Base-by-base conservation (phyloP, 37 sponge, comb jelly and placozoan genomes). In the Tethya wilhelma region DNA sequence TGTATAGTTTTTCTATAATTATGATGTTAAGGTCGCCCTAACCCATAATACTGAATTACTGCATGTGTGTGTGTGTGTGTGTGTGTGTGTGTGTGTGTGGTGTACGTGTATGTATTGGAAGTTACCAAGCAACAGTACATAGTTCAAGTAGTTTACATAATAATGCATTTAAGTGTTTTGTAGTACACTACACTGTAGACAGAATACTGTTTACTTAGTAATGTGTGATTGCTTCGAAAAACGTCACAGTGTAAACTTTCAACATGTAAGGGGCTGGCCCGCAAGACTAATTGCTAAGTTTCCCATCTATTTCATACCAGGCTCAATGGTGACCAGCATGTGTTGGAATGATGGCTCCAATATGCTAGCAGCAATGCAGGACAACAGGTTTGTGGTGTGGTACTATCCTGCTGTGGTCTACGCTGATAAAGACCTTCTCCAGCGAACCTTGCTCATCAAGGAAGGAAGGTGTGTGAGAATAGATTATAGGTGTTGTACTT, bases 321-420 rank as follows among this genome's bases (percentile, higher is more conserved):
- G 94, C 3, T 80, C 90, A 44, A 97, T 97, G 98, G 95, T 97
- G 70, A 82, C 89, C 28, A 82, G 86, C 6, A 65, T 94, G 55
- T 38, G 68, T 17, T 97, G 98, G 98, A 92, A 94, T 70, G 84
- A 90, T 67, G 43, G 73, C 6, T 59, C 80, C 70, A 92, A 97
- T 81, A 95, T 97, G 78, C 73, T 97, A 79, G 95, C 93, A 22
- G 89, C 89, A 36, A 78, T 94, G 74, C 89, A 90, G 56, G 96
- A 97, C 53, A 83, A 75, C 55, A 84, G 64, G 53, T 86, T 94
- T 55, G 85, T 90, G 20, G 89, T 90, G 37, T 97, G 98, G 98
- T 94, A 89, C 82, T 77, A 95, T 71, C 98, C 98, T 2, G 65
- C 69, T 23, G 93, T 92, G 38, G 95, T 90, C 56, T 90, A 84